A percentile compares a stretch with the other conserved stretches of the same genome.
phyloP scores from a whole-genome alignment of 1,140 invertebrate species.

The Asobara japonica region DNA sequence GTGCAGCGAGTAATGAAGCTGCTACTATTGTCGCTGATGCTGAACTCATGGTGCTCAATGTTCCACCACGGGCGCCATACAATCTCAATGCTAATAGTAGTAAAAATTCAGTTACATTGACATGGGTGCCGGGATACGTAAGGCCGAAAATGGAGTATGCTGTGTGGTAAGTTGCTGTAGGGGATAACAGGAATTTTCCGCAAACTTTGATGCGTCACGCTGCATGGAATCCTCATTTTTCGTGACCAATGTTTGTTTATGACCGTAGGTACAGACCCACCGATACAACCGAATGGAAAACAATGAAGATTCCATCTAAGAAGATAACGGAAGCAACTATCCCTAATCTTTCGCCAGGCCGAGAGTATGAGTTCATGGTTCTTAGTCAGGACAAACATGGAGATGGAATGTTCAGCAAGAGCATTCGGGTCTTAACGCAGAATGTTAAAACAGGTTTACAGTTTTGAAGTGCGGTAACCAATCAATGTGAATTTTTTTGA shows the following conservation, averaged over 20 bases:
- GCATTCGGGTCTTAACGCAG: constrained; percentile 79
- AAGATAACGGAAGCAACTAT: constrained; percentile 83
- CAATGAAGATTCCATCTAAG: constrained; percentile 74
- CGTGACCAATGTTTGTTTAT: neutral
- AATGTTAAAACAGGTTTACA: constrained; percentile 45
- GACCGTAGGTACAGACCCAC: constrained; percentile 72
- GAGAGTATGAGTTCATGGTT: constrained; percentile 91
- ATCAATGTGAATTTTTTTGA: too few relatives aligned
- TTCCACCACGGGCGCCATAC: constrained; percentile 89
- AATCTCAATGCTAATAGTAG: constrained; percentile 86
- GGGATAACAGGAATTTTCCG: neutral
- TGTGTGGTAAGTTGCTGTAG: constrained; percentile 75
- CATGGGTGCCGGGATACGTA: constrained; percentile 88
- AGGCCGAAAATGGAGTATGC: constrained; percentile 85
- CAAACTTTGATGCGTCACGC: constrained; percentile 14
- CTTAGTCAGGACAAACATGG: constrained; percentile 87
- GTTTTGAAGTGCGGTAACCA: too few relatives aligned
- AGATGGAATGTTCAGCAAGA: constrained; percentile 90
- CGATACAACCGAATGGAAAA: constrained; percentile 81
- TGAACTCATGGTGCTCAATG: constrained; percentile 87
- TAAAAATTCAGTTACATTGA: constrained; percentile 79
- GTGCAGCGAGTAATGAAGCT: constrained; percentile 90
- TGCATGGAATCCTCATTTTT: too few relatives aligned
- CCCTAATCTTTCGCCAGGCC: constrained; percentile 77
- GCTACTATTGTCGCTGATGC: constrained; percentile 88